Evolutionary conservation across 1,140 invertebrate species (phyloP).

Genomic region (Drosophila persimilis): DNA sequence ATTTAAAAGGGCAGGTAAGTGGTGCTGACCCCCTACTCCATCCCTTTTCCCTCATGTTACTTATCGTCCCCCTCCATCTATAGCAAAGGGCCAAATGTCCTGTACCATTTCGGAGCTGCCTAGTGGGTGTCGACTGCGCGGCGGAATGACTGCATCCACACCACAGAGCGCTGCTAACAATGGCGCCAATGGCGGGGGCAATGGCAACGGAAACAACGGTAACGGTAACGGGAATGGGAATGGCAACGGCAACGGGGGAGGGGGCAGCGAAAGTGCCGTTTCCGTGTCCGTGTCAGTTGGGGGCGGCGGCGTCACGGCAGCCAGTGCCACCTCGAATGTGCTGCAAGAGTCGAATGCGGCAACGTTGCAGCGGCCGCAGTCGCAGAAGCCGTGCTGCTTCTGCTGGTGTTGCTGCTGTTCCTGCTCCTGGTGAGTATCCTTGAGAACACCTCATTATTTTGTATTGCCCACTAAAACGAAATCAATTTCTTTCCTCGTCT

Average conservation of each 20-base stretch:
- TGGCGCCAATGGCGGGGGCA: constrained; percentile 13
- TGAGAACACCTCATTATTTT: constrained; percentile 13
- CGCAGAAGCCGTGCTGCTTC: constrained; percentile 85
- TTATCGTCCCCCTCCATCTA: constrained; percentile 1
- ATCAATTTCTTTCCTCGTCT: constrained; percentile 47
- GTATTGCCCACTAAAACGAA: constrained; percentile 32
- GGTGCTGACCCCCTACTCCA: not conserved
- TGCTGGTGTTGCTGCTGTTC: constrained; percentile 90
- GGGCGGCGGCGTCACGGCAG: constrained; percentile 38
- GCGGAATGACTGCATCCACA: constrained; percentile 75
- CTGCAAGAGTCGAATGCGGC: constrained; percentile 71
- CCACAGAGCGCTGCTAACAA: constrained; percentile 56
- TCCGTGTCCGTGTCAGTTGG: constrained; percentile 28
- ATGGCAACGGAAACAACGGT: constrained; percentile 45
- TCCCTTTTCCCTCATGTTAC: not conserved
- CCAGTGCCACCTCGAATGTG: constrained; percentile 65
- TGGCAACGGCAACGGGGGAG: constrained; percentile 36
- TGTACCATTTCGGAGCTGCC: constrained; percentile 82
- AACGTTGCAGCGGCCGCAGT: constrained; percentile 67
- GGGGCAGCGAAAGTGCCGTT: constrained; percentile 25
- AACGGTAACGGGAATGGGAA: constrained; percentile 55
- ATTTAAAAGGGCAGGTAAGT: constrained; percentile 75
- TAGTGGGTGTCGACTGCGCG: constrained; percentile 81
- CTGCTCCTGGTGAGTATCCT: constrained; percentile 86
- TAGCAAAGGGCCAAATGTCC: constrained; percentile 66